These are phyloP conservation scores for Trachelus iudaicus DNA, from an alignment of 2,888 invertebrate genomes.

Conservation along the genomic window DNA sequence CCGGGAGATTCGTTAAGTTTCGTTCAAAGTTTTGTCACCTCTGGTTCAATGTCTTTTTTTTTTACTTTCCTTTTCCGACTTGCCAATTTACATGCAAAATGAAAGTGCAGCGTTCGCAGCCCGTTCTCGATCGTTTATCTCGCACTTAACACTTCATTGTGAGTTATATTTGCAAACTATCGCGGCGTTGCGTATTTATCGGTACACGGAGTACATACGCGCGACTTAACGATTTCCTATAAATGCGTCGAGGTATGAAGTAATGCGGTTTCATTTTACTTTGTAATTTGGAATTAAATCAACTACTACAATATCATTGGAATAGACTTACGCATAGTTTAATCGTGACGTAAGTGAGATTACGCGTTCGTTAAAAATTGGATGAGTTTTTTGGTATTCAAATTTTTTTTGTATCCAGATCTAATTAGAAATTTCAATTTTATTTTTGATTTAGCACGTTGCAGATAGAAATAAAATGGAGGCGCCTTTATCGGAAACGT, in stretches of 20 bases:
- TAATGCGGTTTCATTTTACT: not conserved
- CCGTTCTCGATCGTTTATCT: slow-evolving; percentile 8
- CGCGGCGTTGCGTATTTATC: not conserved
- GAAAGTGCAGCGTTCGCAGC: slow-evolving; percentile 21
- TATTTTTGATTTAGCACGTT: not conserved
- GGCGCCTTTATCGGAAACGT: not conserved
- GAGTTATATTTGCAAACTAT: not conserved
- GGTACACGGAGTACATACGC: not conserved
- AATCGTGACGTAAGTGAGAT: not conserved
- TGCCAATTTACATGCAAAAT: not conserved
- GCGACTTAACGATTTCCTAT: not conserved
- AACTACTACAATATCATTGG: not conserved
- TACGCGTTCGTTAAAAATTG: no score
- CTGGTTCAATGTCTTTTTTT: not conserved
- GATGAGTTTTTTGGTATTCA: not conserved
- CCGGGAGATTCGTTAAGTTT: not conserved
- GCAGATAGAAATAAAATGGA: not conserved
- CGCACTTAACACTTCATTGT: not conserved
- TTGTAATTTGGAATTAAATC: not conserved
- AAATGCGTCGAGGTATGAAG: not conserved
- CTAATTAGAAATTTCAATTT: not conserved
- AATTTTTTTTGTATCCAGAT: not conserved
- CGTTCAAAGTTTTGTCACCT: not conserved
- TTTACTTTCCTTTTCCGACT: not conserved
- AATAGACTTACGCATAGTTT: not conserved